Conservation (phyloP, 2,797 vertebrate genomes). For the Aselliscus stoliczkanus region DNA sequence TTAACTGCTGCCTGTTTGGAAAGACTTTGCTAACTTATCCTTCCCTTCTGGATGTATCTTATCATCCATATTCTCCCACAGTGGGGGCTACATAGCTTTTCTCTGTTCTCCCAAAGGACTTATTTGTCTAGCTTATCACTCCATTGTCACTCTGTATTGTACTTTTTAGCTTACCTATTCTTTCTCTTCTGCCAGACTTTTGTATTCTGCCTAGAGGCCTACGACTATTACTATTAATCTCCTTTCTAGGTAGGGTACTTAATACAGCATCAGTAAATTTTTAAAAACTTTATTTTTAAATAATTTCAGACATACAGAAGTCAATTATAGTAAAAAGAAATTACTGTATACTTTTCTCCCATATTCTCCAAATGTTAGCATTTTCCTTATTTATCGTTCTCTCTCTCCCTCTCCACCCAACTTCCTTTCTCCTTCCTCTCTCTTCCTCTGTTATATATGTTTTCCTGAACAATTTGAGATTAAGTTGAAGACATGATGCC, state of each 20-base stretch:
- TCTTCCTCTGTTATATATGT: background rate
- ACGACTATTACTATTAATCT: background rate
- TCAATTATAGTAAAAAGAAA: background rate
- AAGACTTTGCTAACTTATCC: background rate
- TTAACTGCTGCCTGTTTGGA: background rate
- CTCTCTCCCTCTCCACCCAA: background rate
- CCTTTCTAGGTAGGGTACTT: background rate
- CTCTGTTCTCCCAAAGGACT: background rate
- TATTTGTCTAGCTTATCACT: background rate
- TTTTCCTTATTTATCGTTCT: background rate
- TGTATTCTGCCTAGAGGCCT: background rate
- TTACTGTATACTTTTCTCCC: background rate
- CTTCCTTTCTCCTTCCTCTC: too few relatives aligned
- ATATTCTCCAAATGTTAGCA: background rate
- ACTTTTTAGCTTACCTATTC: background rate
- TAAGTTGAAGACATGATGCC: background rate
- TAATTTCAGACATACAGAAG: background rate
- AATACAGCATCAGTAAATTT: background rate
- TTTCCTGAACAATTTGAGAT: background rate
- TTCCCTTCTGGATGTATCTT: background rate
- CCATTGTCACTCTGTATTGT: background rate
- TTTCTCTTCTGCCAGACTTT: background rate
- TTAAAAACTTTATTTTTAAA: background rate
- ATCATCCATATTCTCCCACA: background rate
- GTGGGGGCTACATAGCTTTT: background rate